These are phyloP conservation scores for Felis chaus DNA, from an alignment of 2,113 vertebrate genomes.

Conservation along the genomic window DNA sequence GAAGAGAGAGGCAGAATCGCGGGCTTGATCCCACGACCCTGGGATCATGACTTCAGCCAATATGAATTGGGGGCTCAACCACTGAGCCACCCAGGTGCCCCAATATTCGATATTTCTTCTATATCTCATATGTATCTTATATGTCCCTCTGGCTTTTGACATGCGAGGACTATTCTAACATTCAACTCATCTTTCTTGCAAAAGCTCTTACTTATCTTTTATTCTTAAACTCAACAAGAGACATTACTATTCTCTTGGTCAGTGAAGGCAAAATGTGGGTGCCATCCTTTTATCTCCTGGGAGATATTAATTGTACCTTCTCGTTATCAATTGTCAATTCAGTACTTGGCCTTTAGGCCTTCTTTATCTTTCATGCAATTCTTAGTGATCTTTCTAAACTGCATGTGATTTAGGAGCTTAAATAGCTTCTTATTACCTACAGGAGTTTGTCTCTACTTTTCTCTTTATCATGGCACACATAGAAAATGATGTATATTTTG, in stretches of 20 bases:
- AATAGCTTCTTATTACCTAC: not conserved
- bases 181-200: not conserved
- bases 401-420: not conserved
- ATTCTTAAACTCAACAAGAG: not conserved
- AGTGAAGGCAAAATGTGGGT: not conserved
- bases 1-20: no score
- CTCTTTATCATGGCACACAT: not conserved
- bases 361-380: not conserved
- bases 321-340: not conserved
- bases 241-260: not conserved
- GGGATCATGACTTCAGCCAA: no score
- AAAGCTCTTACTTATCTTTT: not conserved
- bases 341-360: conserved; percentile 7
- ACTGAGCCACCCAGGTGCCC: no score
- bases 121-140: not conserved
- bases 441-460: not conserved
- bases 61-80: no score
- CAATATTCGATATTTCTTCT: not conserved
- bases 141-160: not conserved
- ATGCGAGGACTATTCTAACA: not conserved
- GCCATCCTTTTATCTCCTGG: not conserved
- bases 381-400: not conserved
- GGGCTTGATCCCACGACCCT: no score
- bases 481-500: not conserved
- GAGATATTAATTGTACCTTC: not conserved